Percentiles rank a stretch among this genome's conserved stretches.
Conservation (phyloP, 2,797 vertebrate genomes). For the Cheracebus regulus region DNA sequence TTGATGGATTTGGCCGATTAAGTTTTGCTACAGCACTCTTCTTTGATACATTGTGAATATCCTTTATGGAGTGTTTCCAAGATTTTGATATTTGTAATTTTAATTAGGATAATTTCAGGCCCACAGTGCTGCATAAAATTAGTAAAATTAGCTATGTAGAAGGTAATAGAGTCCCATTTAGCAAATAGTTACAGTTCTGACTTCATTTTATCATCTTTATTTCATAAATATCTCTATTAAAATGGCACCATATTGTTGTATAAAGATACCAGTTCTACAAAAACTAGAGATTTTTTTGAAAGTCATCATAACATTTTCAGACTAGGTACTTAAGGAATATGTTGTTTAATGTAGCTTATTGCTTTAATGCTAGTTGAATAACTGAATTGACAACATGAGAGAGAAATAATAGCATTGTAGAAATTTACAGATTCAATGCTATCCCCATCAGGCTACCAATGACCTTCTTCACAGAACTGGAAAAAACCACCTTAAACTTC, state of each 20-base stretch:
- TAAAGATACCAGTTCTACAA: neutral
- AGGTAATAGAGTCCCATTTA: neutral
- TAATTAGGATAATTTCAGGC: neutral
- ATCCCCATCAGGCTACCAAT: no score
- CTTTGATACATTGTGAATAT: neutral
- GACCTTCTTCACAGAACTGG: no score
- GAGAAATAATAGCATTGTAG: neutral
- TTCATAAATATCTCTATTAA: neutral
- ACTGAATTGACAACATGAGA: slow-evolving; percentile 14
- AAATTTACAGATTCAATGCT: no score
- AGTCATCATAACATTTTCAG: neutral
- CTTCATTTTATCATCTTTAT: slow-evolving; percentile 37
- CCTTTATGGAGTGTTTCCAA: neutral
- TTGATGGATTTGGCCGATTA: neutral
- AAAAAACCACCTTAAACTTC: no score
- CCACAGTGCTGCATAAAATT: neutral
- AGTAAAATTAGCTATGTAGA: neutral
- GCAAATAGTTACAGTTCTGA: neutral
- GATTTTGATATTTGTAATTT: neutral
- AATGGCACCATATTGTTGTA: neutral
- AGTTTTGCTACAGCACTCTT: neutral
- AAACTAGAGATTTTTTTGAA: neutral
- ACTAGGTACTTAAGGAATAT: neutral
- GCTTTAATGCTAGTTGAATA: neutral
- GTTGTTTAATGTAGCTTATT: neutral